Evolutionary conservation across 2,113 vertebrate genomes (phyloP), one percentile per base, ranked within the genome.

Genomic region (Actenoides lindsayi): DNA sequence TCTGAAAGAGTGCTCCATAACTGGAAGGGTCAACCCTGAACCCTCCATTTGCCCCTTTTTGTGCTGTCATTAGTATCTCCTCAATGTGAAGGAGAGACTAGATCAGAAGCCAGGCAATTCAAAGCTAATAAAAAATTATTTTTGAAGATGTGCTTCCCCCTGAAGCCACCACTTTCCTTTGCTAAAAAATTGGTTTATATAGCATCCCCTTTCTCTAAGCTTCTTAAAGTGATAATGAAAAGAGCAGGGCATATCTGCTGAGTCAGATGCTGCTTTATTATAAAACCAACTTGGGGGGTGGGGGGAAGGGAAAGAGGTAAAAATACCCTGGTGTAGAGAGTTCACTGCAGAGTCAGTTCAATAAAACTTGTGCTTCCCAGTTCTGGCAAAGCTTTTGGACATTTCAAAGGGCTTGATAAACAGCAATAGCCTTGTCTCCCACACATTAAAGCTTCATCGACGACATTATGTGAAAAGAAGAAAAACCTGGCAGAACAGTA

Each of bases 331-430:
- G 60, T 24, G 83, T 30, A 86, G 93, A 73, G 53, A 96, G 97
- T 97, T 97, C 97, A 97, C 31, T 91, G 83, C 71, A 35, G 63
- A 97, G 96, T 96, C 96, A 97, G 93, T 94, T 97, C 91, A 97
- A 96, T 93, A 97, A 96, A 97, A 95, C 57, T 51, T 89, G 75
- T 4, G 31, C 89, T 96, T 95, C 95, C 70, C 63, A 33, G 87
- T 71, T 83, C 95, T 94, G 83, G 95, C 97, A 97, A 94, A 81
- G 96, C 63, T 14, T 92, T 41, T 94, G 76, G 90, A 97, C 92
- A 59, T 98, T 98, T 98, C 97, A 97, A 98, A 98, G 98, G 81
- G 77, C 85, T 95, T 97, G 98, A 98, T 98, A 98, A 98, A 97
- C 94, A 98, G 97, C 95, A 87, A 97, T 83, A 94, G 96, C 97